Conservation (phyloP, 2,113 vertebrate species). For the Argyrosomus japonicus region DNA sequence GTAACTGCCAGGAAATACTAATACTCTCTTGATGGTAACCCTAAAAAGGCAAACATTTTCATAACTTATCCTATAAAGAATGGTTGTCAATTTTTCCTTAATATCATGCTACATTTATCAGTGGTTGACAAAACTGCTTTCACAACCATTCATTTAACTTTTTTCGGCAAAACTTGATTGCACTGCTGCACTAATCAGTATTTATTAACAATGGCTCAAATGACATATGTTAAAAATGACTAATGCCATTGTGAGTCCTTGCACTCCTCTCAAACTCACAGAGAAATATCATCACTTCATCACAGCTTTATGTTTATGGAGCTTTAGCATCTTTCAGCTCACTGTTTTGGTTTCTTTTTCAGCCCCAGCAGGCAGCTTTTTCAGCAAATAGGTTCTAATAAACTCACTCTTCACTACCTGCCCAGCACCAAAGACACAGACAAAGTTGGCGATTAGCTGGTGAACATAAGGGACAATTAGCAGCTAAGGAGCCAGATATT, state of each 20-base stretch:
- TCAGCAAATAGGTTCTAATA: background rate
- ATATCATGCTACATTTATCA: background rate
- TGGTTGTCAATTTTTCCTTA: background rate
- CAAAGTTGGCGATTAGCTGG: background rate
- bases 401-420: background rate
- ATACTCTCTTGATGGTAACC: background rate
- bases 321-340: background rate
- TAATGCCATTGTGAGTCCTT: background rate
- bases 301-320: background rate
- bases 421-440: background rate
- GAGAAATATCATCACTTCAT: background rate
- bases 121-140: background rate
- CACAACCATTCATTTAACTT: background rate
- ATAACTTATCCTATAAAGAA: background rate
- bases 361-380: background rate
- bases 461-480: background rate
- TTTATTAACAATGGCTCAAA: background rate
- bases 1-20: background rate
- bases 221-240: background rate
- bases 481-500: too few relatives aligned
- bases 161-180: background rate
- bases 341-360: background rate
- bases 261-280: background rate
- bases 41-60: background rate
- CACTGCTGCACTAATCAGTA: background rate